These are phyloP conservation scores for Oncorhynchus kisutch DNA, from an alignment of 2,113 vertebrate species.

Conservation along the genomic window DNA sequence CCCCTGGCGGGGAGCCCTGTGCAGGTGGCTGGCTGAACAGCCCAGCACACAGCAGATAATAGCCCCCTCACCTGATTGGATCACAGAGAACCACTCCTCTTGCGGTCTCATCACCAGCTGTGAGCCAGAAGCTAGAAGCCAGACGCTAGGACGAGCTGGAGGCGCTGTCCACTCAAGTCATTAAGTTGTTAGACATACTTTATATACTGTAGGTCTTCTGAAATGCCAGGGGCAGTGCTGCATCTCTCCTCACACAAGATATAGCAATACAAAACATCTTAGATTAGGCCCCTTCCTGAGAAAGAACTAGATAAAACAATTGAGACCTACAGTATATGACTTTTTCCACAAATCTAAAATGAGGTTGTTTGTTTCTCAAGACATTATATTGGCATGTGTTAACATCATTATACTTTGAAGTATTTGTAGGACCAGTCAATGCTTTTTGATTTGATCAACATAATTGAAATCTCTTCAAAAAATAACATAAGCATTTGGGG, in stretches of 20 bases:
- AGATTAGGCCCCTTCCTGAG: background rate
- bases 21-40: conserved; percentile 20
- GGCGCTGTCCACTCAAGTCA: conserved; percentile 38
- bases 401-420: no score
- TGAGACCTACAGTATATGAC: no score
- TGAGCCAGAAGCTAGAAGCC: conserved; percentile 14
- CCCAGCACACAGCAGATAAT: conserved; percentile 32
- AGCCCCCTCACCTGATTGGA: conserved; percentile 44
- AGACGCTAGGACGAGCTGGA: background rate
- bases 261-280: background rate
- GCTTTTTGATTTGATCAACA: background rate
- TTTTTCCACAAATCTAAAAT: no score
- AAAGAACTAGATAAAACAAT: background rate
- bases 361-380: no score
- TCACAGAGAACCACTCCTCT: conserved; percentile 29
- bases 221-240: background rate
- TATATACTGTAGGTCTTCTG: conserved; percentile 19
- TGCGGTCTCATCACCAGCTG: conserved; percentile 14
- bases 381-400: background rate
- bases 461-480: background rate
- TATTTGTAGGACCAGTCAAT: background rate
- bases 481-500: background rate
- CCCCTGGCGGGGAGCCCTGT: conserved; percentile 1
- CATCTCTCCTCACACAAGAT: background rate
- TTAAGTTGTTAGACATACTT: conserved; percentile 56